These are phyloP conservation scores for Margarornis squamiger DNA, from an alignment of 2,797 vertebrate species.

Conservation along the genomic window DNA sequence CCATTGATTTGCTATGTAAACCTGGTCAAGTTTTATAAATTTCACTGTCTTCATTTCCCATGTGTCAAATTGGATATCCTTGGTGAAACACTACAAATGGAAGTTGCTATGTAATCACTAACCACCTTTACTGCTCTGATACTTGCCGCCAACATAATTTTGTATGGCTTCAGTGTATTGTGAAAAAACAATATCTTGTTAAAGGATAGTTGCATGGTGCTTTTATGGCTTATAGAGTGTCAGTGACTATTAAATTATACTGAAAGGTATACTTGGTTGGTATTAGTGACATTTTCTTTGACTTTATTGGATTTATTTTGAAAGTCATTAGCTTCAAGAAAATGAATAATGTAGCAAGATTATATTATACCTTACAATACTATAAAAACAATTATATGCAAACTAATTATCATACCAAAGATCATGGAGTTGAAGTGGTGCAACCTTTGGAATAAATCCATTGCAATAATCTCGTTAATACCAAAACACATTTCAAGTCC, in stretches of 20 bases:
- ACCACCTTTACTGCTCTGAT: not conserved
- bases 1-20: not conserved
- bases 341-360: constrained; percentile 56
- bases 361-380: constrained; percentile 46
- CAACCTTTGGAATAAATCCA: constrained; percentile 63
- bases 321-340: constrained; percentile 72
- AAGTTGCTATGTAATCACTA: not conserved
- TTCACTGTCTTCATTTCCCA: not conserved
- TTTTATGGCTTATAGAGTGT: constrained; percentile 65
- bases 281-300: constrained; percentile 67
- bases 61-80: not conserved
- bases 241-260: constrained; percentile 43
- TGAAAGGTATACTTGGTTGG: constrained; percentile 58
- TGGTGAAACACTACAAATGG: not conserved
- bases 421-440: constrained; percentile 58
- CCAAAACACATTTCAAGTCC: constrained; percentile 49
- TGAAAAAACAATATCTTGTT: constrained; percentile 48
- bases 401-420: constrained; percentile 68
- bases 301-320: constrained; percentile 69
- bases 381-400: constrained; percentile 74
- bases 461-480: constrained; percentile 66
- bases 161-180: not conserved
- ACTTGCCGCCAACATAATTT: not conserved
- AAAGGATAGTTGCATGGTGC: constrained; percentile 24
- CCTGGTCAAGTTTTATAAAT: not conserved